These are phyloP conservation scores for Silvanus unidentatus DNA, from an alignment of 2,888 invertebrate species.

Conservation along the genomic window DNA sequence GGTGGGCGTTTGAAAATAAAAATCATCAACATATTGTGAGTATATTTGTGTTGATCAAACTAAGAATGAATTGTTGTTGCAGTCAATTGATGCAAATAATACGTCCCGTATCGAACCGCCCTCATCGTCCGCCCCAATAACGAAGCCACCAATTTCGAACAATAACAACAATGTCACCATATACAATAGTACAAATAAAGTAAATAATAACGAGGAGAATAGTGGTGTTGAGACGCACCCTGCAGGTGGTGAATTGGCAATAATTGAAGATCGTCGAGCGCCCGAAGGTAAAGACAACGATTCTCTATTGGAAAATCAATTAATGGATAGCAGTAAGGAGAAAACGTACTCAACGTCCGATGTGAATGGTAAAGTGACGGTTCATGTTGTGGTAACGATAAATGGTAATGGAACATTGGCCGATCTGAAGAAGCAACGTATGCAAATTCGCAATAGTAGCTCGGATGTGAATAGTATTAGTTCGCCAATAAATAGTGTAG, in stretches of 20 bases:
- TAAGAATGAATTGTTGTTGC: too few relatives aligned
- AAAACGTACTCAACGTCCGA: slow-evolving; percentile 57
- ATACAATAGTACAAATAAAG: slow-evolving; percentile 18
- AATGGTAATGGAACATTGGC: slow-evolving; percentile 74
- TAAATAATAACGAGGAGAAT: slow-evolving; percentile 12
- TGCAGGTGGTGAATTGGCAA: slow-evolving; percentile 20
- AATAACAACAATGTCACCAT: slow-evolving; percentile 24
- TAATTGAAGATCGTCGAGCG: slow-evolving; percentile 51
- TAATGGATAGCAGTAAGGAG: slow-evolving; percentile 53
- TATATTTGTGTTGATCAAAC: too few relatives aligned
- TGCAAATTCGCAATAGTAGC: slow-evolving; percentile 69
- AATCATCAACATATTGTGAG: too few relatives aligned
- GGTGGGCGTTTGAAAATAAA: too few relatives aligned
- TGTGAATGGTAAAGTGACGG: slow-evolving; percentile 69
- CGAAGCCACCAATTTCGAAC: slow-evolving; percentile 10
- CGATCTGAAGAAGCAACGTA: slow-evolving; percentile 88
- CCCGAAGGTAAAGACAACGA: slow-evolving; percentile 82
- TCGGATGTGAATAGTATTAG: slow-evolving; percentile 44
- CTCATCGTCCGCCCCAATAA: slow-evolving; percentile 13
- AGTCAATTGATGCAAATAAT: background rate
- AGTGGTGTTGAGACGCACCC: slow-evolving; percentile 9
- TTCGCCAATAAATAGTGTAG: slow-evolving; percentile 44
- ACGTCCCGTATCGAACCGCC: slow-evolving; percentile 11
- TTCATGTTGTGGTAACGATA: slow-evolving; percentile 67
- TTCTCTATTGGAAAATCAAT: slow-evolving; percentile 55